Conservation (phyloP, 2,888 invertebrate genomes). For the Caenorhabditis auriculariae region DNA sequence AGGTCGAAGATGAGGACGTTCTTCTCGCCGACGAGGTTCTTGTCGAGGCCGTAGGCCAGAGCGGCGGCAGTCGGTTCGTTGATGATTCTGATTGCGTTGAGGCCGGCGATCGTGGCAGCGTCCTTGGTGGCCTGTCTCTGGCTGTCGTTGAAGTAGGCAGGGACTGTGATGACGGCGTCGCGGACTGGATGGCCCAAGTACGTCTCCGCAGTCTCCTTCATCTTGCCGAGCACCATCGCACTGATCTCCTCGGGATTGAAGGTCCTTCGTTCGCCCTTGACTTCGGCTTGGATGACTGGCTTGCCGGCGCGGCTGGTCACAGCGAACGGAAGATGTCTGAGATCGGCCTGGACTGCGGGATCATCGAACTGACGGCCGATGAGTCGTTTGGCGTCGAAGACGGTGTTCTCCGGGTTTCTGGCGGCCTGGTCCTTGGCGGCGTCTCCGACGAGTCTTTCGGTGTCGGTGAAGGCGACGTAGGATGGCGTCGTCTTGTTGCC, state of each 20-base stretch:
- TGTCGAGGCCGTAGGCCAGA: conserved; percentile 75
- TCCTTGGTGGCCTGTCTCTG: conserved; percentile 67
- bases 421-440: conserved; percentile 68
- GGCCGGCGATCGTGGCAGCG: conserved; percentile 16
- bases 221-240: conserved; percentile 56
- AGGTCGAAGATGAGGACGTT: conserved; percentile 60
- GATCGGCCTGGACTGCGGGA: conserved; percentile 63
- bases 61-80: conserved; percentile 72
- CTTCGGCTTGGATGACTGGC: conserved; percentile 71
- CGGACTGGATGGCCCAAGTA: conserved; percentile 62
- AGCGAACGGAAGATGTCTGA: conserved; percentile 67
- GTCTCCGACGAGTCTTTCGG: conserved; percentile 67
- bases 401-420: conserved; percentile 65
- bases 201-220: conserved; percentile 66
- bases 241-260: conserved; percentile 58
- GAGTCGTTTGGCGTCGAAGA: conserved; percentile 63
- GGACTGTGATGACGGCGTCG: conserved; percentile 84
- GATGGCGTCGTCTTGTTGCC: conserved; percentile 77
- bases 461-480: conserved; percentile 68
- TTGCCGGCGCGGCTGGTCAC: conserved; percentile 37
- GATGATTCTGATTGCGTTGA: conserved; percentile 13
- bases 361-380: conserved; percentile 68
- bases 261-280: conserved; percentile 82
- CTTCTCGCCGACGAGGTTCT: conserved; percentile 41
- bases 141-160: conserved; percentile 76